These are phyloP conservation scores for Mormyrus proboscirostris DNA, from an alignment of 2,797 vertebrate species.

Conservation along the genomic window DNA sequence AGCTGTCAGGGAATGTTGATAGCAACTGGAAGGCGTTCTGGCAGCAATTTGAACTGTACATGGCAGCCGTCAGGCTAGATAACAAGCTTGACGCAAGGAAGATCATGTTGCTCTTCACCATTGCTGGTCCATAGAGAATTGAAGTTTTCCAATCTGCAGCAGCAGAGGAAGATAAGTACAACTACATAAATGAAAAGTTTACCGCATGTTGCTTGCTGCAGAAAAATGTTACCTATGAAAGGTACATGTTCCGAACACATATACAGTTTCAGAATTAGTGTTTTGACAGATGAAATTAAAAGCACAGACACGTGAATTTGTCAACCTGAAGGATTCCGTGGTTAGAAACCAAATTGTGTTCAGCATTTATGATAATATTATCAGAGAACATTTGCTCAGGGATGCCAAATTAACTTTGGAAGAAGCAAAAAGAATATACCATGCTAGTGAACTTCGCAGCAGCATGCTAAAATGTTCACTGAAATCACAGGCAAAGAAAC, in stretches of 20 bases:
- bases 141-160: conserved; percentile 21
- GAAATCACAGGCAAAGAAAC: not conserved
- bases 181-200: not conserved
- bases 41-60: conserved; percentile 24
- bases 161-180: not conserved
- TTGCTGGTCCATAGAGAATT: conserved; percentile 25
- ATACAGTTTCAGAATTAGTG: not conserved
- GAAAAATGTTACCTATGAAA: not conserved
- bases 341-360: not conserved
- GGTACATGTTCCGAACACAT: conserved; percentile 7
- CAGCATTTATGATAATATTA: conserved; percentile 6
- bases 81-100: conserved; percentile 11
- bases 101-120: conserved; percentile 15
- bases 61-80: not conserved
- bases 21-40: conserved; percentile 21
- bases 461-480: not conserved
- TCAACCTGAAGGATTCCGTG: not conserved
- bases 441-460: not conserved
- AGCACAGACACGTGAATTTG: conserved; percentile 16
- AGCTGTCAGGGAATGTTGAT: conserved; percentile 23
- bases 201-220: not conserved
- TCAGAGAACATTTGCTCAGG: not conserved
- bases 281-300: conserved; percentile 22
- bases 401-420: not conserved
- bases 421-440: not conserved